A percentile compares a stretch with the other conserved stretches of the same genome.
Evolutionary conservation across 2,797 vertebrate genomes (phyloP).

Genomic region (Phataginus tricuspis): DNA sequence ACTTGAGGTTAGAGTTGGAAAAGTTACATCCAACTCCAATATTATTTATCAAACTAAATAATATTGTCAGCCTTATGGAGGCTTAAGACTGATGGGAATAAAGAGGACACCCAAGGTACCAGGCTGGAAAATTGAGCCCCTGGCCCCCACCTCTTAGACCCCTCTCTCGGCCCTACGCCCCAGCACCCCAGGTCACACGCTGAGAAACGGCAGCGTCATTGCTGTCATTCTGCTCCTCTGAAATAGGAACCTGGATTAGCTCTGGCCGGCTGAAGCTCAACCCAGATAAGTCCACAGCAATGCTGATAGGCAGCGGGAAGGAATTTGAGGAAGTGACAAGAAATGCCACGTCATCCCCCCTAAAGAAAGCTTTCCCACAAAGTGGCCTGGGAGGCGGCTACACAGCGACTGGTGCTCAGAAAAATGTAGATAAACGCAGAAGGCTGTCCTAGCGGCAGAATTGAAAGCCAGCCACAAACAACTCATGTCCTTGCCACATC

Average conservation of each 20-base stretch:
- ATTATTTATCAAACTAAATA: neutral
- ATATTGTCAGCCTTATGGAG: neutral
- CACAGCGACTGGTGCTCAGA: constrained; percentile 10
- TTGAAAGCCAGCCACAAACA: constrained; percentile 42
- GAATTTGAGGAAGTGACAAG: constrained; percentile 83
- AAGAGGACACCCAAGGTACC: neutral
- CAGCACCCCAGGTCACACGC: neutral
- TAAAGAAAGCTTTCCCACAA: constrained; percentile 79
- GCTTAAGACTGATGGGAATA: neutral
- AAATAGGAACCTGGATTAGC: constrained; percentile 78
- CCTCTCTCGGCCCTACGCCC: neutral
- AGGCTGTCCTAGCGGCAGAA: constrained; percentile 52
- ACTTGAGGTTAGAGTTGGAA: neutral
- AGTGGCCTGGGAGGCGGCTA: constrained; percentile 56
- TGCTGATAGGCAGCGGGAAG: constrained; percentile 73
- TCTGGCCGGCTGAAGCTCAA: constrained; percentile 61
- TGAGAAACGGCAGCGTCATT: constrained; percentile 56
- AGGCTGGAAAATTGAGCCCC: neutral
- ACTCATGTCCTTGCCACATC: constrained; percentile 59
- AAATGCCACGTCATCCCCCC: constrained; percentile 77
- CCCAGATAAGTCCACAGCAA: constrained; percentile 76
- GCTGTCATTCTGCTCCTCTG: constrained; percentile 63
- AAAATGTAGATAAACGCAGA: constrained; percentile 71
- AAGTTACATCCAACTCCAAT: neutral
- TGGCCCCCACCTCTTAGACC: neutral